These are phyloP conservation scores for Acipenser ruthenus DNA, from an alignment of 2,797 vertebrate species.

Conservation along the genomic window DNA sequence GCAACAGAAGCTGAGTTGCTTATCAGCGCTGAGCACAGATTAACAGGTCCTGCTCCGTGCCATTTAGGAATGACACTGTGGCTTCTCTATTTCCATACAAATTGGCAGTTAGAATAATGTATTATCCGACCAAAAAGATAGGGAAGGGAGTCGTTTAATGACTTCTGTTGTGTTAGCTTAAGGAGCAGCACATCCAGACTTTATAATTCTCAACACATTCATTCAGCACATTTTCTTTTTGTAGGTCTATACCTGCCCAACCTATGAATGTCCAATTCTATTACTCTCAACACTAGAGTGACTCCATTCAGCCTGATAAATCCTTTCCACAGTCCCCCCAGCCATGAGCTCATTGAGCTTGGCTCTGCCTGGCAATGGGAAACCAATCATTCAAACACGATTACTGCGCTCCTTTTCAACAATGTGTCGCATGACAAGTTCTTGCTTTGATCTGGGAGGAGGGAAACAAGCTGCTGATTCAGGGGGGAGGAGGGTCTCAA, in stretches of 20 bases:
- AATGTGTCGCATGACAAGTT: slow-evolving; percentile 37
- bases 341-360: slow-evolving; percentile 29
- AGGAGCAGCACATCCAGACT: background rate
- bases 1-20: background rate
- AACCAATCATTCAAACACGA: slow-evolving; percentile 41
- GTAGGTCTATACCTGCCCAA: too few relatives aligned
- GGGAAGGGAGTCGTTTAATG: background rate
- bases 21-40: background rate
- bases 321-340: slow-evolving; percentile 22
- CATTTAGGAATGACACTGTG: background rate
- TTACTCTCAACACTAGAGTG: too few relatives aligned
- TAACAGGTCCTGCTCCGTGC: background rate
- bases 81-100: background rate
- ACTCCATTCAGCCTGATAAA: too few relatives aligned
- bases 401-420: slow-evolving; percentile 38
- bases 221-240: background rate
- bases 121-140: background rate
- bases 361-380: slow-evolving; percentile 18
- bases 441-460: slow-evolving; percentile 41
- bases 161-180: background rate
- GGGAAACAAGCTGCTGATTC: background rate
- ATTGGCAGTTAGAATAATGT: background rate
- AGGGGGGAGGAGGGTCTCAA: background rate
- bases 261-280: too few relatives aligned
- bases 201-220: background rate